A percentile compares a stretch with the other conserved stretches of the same genome.
phyloP scores from a whole-genome alignment of 2,888 invertebrate species.

The Tupiocoris notatus region DNA sequence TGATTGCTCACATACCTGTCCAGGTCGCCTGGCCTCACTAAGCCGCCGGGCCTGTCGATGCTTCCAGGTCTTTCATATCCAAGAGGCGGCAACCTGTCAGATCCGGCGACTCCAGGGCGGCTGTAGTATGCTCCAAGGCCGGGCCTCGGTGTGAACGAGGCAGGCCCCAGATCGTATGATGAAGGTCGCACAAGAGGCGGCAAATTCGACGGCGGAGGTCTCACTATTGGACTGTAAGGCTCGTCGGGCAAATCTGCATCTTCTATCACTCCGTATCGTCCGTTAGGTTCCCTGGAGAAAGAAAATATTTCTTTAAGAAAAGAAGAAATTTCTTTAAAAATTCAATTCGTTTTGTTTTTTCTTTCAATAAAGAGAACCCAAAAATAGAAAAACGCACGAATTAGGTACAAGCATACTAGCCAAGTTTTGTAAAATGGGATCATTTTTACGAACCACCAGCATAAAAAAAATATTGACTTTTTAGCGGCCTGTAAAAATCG shows the following conservation, averaged over 20 bases:
- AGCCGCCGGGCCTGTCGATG: background rate
- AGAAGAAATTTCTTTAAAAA: no score
- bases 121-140: slow-evolving; percentile 17
- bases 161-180: background rate
- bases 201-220: slow-evolving; percentile 39
- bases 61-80: background rate
- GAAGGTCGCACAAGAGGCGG: slow-evolving; percentile 35
- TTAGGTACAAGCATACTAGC: no score
- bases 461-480: no score
- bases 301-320: no score
- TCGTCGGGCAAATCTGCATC: slow-evolving; percentile 40
- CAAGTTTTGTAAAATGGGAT: no score
- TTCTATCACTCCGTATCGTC: slow-evolving; percentile 37
- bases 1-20: no score
- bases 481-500: no score
- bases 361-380: no score
- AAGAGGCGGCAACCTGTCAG: background rate
- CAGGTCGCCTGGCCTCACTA: slow-evolving; percentile 6
- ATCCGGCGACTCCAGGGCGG: slow-evolving; percentile 6
- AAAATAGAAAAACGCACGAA: no score
- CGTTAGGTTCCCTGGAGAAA: slow-evolving; percentile 6
- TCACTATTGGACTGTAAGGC: slow-evolving; percentile 30
- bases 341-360: no score
- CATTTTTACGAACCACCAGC: no score
- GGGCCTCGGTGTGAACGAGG: background rate